Evolutionary conservation across 2,888 invertebrate species (phyloP), one percentile per base, ranked within the genome.

Genomic region (Himalopsyche japonica): DNA sequence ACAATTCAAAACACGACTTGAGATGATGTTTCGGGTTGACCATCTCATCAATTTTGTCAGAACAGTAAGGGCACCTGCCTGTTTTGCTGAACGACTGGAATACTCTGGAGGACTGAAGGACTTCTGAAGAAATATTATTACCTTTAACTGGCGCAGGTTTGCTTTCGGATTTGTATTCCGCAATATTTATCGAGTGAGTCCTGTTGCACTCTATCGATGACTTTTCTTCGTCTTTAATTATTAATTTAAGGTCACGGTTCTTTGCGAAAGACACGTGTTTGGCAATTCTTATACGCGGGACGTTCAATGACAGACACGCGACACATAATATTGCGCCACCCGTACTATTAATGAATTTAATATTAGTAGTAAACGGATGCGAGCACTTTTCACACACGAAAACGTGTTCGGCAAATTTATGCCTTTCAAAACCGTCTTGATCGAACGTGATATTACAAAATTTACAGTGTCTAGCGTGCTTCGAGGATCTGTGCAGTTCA

Each of bases 381-480:
- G 37, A 57, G 34, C 84, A 85, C 10, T 34, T 34, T 15, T 79
- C 57, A 27, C 84, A 85, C 1, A 57, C 30, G 15, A 82, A 85
- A 24, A 49, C 37, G 32, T 85, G 84, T n/a, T 80, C 47, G 27
- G 80, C 82, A 6, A 43, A 49, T 24, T 77, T 80, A 30, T 84
- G 84, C 15, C 10, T 79, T 47, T 76, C 70, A 76, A 80, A 82
- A 37, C 80, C 20, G 76, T 49, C 84, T 8, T 49, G 48, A 15
- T 43, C 32, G 43, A 84, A 84, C 12, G 24, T 80, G 7, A 48
- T 20, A 20, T 30, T 30, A 32, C 84, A 84, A 15, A 47, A 84
- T 20, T 79, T 76, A 49, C 84, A 84, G 12, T 32, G n/a, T 20
- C 27, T 48, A 37, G 79, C 8, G 18, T 85, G 85, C 43, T 49